These are phyloP conservation scores for Poecilia gillii DNA, from an alignment of 2,797 vertebrate genomes.

Conservation along the genomic window DNA sequence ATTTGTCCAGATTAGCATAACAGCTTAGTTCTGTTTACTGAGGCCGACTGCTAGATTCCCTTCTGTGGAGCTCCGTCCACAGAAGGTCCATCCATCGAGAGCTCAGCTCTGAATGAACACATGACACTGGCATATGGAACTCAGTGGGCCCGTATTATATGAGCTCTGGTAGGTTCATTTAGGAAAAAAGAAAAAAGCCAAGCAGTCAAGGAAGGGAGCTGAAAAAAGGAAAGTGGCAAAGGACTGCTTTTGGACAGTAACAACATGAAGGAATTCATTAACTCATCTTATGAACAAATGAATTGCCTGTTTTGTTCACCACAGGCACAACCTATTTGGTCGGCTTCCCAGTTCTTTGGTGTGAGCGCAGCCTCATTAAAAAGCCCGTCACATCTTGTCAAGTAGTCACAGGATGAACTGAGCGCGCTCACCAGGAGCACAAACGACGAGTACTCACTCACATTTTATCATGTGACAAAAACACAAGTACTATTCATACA, in stretches of 20 bases:
- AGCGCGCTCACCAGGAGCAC: conserved; percentile 72
- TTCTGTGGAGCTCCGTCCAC: neutral
- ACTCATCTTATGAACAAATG: conserved; percentile 58
- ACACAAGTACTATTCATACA: neutral
- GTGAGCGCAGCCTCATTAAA: conserved; percentile 68
- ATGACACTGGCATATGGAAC: neutral
- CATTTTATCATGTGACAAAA: conserved; percentile 7
- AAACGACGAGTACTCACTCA: conserved; percentile 71
- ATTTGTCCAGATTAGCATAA: neutral
- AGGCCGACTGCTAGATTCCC: neutral
- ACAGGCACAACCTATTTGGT: conserved; percentile 68
- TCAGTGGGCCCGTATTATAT: neutral
- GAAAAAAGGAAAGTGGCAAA: neutral
- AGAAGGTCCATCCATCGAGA: neutral
- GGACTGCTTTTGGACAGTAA: conserved; percentile 8
- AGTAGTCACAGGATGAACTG: conserved; percentile 77
- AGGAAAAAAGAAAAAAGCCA: neutral
- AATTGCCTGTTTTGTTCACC: conserved; percentile 68
- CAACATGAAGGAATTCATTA: conserved; percentile 35
- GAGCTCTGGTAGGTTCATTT: neutral
- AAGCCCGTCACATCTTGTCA: conserved; percentile 68
- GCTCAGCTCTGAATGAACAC: neutral
- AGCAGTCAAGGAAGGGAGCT: neutral
- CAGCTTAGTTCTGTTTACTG: neutral
- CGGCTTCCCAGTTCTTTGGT: conserved; percentile 65